These are phyloP conservation scores for Lymantria dispar DNA, from an alignment of 2,888 invertebrate species.

Conservation along the genomic window DNA sequence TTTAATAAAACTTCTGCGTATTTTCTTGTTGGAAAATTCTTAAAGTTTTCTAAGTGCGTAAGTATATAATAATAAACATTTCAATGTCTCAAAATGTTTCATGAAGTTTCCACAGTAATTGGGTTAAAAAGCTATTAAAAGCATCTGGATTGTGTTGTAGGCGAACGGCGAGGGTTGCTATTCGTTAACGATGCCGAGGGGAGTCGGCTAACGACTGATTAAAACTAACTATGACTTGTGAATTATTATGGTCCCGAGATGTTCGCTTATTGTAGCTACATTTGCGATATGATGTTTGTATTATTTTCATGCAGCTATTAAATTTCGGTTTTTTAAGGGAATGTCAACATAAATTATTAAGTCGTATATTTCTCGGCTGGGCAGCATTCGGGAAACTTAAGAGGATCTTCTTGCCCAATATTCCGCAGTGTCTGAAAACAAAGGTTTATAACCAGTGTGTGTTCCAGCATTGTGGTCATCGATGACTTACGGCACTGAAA, in stretches of 20 bases:
- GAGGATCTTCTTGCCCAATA: too few relatives aligned
- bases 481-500: too few relatives aligned
- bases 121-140: constrained; percentile 59
- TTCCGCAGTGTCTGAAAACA: too few relatives aligned
- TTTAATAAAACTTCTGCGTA: constrained; percentile 2
- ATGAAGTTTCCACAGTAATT: constrained; percentile 41
- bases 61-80: constrained; percentile 34
- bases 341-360: too few relatives aligned
- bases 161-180: constrained; percentile 25
- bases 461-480: too few relatives aligned
- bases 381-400: too few relatives aligned
- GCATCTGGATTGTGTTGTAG: constrained; percentile 52
- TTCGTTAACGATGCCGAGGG: constrained; percentile 48
- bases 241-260: constrained; percentile 34
- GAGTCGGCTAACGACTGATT: constrained; percentile 47
- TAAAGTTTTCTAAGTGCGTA: constrained; percentile 16
- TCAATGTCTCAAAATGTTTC: constrained; percentile 33
- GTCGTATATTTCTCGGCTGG: too few relatives aligned
- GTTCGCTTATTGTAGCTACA: constrained; percentile 17
- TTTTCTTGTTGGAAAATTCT: constrained; percentile 4
- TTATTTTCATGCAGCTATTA: too few relatives aligned
- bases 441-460: too few relatives aligned
- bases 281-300: constrained; percentile 1
- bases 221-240: constrained; percentile 46
- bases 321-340: too few relatives aligned